Conservation (phyloP, 2,797 vertebrate genomes). For the Sphenodon punctatus region DNA sequence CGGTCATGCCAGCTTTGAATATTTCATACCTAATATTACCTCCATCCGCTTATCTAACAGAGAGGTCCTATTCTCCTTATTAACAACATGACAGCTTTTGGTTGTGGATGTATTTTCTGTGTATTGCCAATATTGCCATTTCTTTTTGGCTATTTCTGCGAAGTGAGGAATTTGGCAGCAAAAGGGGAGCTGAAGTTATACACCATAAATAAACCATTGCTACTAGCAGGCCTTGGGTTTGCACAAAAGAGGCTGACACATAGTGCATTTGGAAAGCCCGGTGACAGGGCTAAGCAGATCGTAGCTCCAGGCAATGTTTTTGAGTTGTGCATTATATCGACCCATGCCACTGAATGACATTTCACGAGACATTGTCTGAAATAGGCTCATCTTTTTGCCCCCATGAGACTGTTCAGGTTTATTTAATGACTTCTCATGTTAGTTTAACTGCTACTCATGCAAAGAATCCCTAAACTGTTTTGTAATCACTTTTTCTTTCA, state of each 20-base stretch:
- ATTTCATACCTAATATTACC: neutral
- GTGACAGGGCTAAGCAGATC: neutral
- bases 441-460: neutral
- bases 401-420: neutral
- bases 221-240: neutral
- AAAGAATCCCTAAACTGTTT: neutral
- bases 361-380: neutral
- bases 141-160: neutral
- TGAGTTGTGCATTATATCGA: neutral
- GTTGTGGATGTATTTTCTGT: neutral
- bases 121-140: neutral
- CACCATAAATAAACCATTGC: neutral
- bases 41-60: neutral
- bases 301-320: neutral
- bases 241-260: neutral
- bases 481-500: neutral
- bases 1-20: neutral
- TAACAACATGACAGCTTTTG: neutral
- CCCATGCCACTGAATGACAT: neutral
- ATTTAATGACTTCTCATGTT: neutral
- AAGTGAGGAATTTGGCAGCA: neutral
- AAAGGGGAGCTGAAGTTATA: no score
- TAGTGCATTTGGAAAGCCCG: neutral
- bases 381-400: neutral
- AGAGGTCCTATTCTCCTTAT: neutral